Evolutionary conservation across 2,888 invertebrate species (phyloP).

Genomic region (Tenthredo distinguenda): DNA sequence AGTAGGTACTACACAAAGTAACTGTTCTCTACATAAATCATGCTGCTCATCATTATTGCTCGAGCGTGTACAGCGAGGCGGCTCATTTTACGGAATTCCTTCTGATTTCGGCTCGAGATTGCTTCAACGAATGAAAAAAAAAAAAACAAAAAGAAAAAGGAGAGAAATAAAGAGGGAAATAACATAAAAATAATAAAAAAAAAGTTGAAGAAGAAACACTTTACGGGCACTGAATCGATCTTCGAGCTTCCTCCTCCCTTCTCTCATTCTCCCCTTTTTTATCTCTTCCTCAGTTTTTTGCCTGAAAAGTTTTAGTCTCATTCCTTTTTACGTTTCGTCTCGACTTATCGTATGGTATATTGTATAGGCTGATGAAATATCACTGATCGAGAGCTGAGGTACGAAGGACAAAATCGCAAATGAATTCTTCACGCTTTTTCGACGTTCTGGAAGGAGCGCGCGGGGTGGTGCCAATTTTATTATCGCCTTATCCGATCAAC

Average conservation of each 20-base stretch:
- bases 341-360: not conserved
- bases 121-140: not conserved
- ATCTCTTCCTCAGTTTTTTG: not conserved
- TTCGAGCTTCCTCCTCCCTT: not conserved
- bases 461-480: not conserved
- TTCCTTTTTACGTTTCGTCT: not conserved
- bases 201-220: not conserved
- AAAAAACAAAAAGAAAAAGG: not conserved
- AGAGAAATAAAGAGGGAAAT: not conserved
- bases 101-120: not conserved
- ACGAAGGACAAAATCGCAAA: not conserved
- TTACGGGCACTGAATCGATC: conserved; percentile 23
- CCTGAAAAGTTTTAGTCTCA: not conserved
- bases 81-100: not conserved
- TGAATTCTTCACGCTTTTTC: not conserved
- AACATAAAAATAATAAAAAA: not conserved
- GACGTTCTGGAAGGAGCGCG: not conserved
- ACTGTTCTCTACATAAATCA: not conserved
- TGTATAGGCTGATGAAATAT: not conserved
- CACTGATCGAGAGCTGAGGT: not conserved
- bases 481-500: not conserved
- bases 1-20: not conserved
- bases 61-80: not conserved
- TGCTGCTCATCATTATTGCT: not conserved
- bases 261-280: not conserved